Evolutionary conservation across 2,888 invertebrate species (phyloP), one percentile per base, ranked within the genome.

Genomic region (Nemapogon koenigi): DNA sequence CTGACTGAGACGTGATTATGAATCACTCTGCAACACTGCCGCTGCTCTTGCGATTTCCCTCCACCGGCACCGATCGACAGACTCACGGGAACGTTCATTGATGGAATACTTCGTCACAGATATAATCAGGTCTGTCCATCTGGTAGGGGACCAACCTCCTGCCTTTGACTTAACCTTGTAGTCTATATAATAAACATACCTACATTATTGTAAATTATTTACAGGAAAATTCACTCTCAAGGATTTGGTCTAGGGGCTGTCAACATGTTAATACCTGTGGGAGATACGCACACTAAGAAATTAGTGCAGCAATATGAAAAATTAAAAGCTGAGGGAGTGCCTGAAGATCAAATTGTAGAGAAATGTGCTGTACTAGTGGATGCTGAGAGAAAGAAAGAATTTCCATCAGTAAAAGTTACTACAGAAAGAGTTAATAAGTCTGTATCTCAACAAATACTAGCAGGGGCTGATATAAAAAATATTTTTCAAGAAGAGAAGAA

Each of bases 141-240:
- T n/a, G n/a, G n/a, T n/a, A n/a, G n/a, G n/a, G n/a, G n/a, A n/a
- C n/a, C n/a, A n/a, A n/a, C n/a, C n/a, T n/a, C n/a, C n/a, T n/a
- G n/a, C n/a, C n/a, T n/a, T n/a, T n/a, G n/a, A n/a, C n/a, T n/a
- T n/a, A n/a, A n/a, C n/a, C n/a, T n/a, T n/a, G n/a, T n/a, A n/a
- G n/a, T n/a, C n/a, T n/a, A n/a, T n/a, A n/a, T n/a, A n/a, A n/a
- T n/a, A n/a, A n/a, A n/a, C n/a, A n/a, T n/a, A n/a, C n/a, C n/a
- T n/a, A n/a, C n/a, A n/a, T n/a, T n/a, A n/a, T n/a, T n/a, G n/a
- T n/a, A n/a, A n/a, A n/a, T n/a, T n/a, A n/a, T n/a, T 59, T 81
- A 22, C 62, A 90, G 90, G 13, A 82, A 85, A 62, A 87, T 87
- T 49, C 88, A 90, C 45, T 81, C 82, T 41, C 67, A 80, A 32